Conservation (phyloP, 1,140 invertebrate species). For the Chironomus tepperi region DNA sequence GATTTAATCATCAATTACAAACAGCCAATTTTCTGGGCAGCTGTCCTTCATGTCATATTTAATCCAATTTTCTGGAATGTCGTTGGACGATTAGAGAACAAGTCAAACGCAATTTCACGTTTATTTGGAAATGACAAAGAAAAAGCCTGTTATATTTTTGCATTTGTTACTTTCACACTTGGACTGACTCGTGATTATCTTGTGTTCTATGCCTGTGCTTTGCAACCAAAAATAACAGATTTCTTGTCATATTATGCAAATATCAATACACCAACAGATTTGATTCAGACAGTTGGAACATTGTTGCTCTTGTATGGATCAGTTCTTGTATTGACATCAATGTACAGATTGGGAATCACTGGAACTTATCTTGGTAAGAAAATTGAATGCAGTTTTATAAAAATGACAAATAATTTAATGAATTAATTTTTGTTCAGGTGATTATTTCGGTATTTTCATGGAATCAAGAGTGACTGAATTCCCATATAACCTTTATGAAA, state of each 20-base stretch:
- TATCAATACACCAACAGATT: neutral
- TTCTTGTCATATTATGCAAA: neutral
- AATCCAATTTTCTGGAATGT: slow-evolving; percentile 2
- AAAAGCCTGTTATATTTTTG: neutral
- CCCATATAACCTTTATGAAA: neutral
- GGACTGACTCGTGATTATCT: neutral
- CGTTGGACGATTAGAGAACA: neutral
- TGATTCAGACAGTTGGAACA: neutral
- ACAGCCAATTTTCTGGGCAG: neutral
- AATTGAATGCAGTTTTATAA: too few relatives aligned
- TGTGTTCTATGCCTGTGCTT: neutral
- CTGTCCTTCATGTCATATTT: neutral
- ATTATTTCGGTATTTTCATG: neutral
- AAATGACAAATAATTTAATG: too few relatives aligned
- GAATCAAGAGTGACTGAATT: neutral
- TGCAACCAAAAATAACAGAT: neutral
- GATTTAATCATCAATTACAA: neutral
- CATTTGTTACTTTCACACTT: neutral
- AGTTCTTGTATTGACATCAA: neutral
- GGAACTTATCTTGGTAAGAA: neutral
- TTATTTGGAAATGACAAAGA: neutral
- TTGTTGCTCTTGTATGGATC: neutral
- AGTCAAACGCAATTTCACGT: neutral
- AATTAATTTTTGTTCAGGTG: too few relatives aligned
- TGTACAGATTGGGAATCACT: neutral